These are phyloP conservation scores for Mustela nigripes DNA, from an alignment of 2,113 vertebrate species.

Conservation along the genomic window DNA sequence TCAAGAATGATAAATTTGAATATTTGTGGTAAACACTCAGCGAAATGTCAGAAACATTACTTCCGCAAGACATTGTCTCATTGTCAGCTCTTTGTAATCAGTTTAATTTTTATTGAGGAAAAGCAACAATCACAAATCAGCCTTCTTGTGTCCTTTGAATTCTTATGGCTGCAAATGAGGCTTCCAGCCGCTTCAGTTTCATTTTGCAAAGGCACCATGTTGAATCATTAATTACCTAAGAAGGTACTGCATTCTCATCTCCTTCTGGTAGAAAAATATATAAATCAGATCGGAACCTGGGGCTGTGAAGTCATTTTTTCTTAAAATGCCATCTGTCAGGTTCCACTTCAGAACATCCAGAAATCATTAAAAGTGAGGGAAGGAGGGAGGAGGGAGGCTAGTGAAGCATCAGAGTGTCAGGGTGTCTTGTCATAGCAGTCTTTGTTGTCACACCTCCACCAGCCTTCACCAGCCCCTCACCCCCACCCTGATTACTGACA, in stretches of 20 bases:
- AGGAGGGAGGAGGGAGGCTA: not conserved
- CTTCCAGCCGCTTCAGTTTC: constrained; percentile 84
- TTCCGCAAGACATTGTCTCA: constrained; percentile 78
- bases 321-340: constrained; percentile 86
- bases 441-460: not conserved
- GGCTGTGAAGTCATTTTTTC: constrained; percentile 81
- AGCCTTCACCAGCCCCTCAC: not conserved
- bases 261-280: constrained; percentile 71
- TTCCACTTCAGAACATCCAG: constrained; percentile 83
- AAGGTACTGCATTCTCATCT: constrained; percentile 78
- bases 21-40: constrained; percentile 82
- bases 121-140: constrained; percentile 85
- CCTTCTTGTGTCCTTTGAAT: constrained; percentile 84
- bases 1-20: constrained; percentile 77
- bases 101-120: constrained; percentile 85
- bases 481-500: not conserved
- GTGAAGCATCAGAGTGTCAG: constrained; percentile 48
- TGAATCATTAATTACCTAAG: constrained; percentile 88
- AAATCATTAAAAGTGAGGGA: constrained; percentile 72
- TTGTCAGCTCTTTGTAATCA: constrained; percentile 83
- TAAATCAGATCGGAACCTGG: constrained; percentile 79
- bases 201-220: constrained; percentile 79
- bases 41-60: constrained; percentile 81
- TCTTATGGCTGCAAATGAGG: constrained; percentile 87
- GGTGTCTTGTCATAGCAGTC: not conserved